A percentile compares a stretch with the other conserved stretches of the same genome.
These are phyloP conservation scores for Daphoenositta chrysoptera DNA, from an alignment of 2,113 vertebrate genomes.

Conservation along the genomic window DNA sequence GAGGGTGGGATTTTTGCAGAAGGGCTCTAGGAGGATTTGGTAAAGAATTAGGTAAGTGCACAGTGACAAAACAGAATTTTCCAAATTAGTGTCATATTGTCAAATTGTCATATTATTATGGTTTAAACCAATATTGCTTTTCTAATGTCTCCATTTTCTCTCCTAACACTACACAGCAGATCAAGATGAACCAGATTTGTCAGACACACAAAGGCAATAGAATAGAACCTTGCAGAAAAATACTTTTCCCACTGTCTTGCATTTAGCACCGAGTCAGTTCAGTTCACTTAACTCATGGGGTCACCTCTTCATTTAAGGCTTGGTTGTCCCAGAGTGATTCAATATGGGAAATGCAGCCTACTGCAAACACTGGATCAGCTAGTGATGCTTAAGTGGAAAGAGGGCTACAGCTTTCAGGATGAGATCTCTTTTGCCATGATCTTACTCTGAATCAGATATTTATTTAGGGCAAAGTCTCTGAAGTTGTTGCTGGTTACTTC, in stretches of 20 bases:
- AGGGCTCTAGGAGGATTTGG: background rate
- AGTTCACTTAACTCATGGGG: background rate
- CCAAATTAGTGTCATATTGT: background rate
- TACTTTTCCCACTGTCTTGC: background rate
- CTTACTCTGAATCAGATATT: constrained; percentile 36
- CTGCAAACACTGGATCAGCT: background rate
- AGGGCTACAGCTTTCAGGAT: background rate
- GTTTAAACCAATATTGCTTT: background rate
- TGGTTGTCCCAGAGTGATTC: background rate
- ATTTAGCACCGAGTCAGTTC: background rate
- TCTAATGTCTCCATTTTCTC: background rate
- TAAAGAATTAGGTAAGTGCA: background rate
- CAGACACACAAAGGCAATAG: background rate
- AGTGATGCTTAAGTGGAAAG: background rate
- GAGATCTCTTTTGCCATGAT: constrained; percentile 50
- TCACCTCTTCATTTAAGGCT: background rate
- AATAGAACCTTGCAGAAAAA: background rate
- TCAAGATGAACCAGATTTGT: background rate
- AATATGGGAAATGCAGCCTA: background rate
- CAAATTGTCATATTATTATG: background rate
- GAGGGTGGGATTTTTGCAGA: background rate
- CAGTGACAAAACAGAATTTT: background rate
- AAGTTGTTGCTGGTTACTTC: background rate
- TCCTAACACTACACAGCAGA: background rate
- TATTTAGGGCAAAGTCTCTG: background rate